Conservation (phyloP, 35 echinoderm and acorn worm species). For the Diadema setosum region DNA sequence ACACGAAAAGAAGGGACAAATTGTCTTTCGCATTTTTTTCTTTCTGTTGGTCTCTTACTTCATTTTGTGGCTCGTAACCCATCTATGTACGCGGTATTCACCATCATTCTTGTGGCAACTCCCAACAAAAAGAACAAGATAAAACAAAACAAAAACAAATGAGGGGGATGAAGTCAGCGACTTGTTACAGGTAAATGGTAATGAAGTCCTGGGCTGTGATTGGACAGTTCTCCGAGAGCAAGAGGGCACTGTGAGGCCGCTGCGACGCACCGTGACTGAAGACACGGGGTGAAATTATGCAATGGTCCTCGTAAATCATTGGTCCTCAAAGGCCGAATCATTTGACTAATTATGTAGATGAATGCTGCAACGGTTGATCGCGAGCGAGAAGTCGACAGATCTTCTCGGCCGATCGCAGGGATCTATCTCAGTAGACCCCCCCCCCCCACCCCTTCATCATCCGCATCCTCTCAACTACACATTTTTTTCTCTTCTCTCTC, state of each 20-base stretch:
- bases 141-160: too few species aligned
- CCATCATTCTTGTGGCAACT: too few species aligned
- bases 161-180: neutral
- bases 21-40: too few species aligned
- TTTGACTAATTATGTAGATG: slow-evolving; percentile 38
- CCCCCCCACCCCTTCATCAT: neutral
- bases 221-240: neutral
- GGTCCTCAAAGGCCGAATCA: slow-evolving; percentile 24
- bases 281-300: slow-evolving; percentile 18
- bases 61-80: neutral
- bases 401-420: neutral
- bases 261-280: neutral
- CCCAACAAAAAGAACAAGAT: too few species aligned
- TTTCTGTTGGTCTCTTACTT: neutral
- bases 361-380: neutral
- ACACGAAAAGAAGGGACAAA: too few species aligned
- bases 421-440: neutral
- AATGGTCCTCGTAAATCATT: slow-evolving; percentile 44
- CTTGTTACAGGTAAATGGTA: neutral
- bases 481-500: neutral
- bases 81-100: too few species aligned
- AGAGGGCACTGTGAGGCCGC: neutral
- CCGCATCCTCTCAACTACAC: neutral
- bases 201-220: neutral
- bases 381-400: too few species aligned